phyloP scores from a whole-genome alignment of 1,140 invertebrate genomes.

The Halyomorpha halys region DNA sequence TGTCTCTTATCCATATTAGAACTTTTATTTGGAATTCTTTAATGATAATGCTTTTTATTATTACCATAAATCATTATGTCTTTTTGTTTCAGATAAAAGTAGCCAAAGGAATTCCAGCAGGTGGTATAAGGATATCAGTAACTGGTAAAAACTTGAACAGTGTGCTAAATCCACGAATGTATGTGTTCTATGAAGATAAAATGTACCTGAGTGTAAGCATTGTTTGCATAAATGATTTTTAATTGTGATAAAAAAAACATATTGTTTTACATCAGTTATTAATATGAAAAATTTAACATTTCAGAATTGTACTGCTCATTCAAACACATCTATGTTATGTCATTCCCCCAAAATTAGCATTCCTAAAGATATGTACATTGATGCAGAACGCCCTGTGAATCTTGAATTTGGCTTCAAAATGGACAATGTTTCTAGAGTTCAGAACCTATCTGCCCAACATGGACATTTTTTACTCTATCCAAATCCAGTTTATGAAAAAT shows the following conservation, averaged over 20 bases:
- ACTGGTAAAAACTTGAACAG: conserved; percentile 78
- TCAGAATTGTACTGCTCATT: conserved; percentile 62
- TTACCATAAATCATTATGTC: too few species aligned
- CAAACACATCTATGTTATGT: conserved; percentile 74
- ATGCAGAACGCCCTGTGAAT: conserved; percentile 62
- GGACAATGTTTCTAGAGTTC: conserved; percentile 81
- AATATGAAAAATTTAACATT: conserved; percentile 28
- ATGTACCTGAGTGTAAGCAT: conserved; percentile 62
- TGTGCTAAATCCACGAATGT: conserved; percentile 84
- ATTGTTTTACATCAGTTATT: too few species aligned
- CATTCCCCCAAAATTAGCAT: conserved; percentile 69
- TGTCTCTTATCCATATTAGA: too few species aligned
- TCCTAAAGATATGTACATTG: conserved; percentile 46
- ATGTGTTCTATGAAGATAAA: conserved; percentile 74
- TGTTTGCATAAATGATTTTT: too few species aligned
- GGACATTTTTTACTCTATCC: conserved; percentile 74
- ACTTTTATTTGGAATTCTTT: too few species aligned
- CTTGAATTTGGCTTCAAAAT: conserved; percentile 90
- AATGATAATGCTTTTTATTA: too few species aligned
- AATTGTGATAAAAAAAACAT: too few species aligned
- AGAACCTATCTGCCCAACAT: conserved; percentile 56
- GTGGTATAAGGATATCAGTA: conserved; percentile 82
- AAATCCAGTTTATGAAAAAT: conserved; percentile 78
- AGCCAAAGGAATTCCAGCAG: conserved; percentile 79
- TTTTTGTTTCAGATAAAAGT: conserved; percentile 49